Evolutionary conservation across 92 coral and sea anemone genomes (phyloP), one percentile per base, ranked within the genome.

Genomic region (Epizoanthus fatuus): DNA sequence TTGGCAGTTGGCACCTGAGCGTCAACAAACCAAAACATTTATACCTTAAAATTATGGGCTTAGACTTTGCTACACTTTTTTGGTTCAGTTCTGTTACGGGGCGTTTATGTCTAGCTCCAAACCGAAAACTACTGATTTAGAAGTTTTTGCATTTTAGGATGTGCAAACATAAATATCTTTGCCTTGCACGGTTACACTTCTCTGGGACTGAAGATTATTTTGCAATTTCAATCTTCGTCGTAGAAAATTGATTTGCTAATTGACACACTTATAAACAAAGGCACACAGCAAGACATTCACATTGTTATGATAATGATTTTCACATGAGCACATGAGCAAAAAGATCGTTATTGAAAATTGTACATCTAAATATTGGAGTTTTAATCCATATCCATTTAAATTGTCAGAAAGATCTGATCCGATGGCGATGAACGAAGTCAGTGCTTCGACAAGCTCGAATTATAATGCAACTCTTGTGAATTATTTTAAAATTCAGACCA

Each of bases 321-420:
- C 47, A 70, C 75, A 70, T 44, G 29, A 12, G 19, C 47, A 19
- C n/a, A 38, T 11, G 63, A 77, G 44, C 82, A 77, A 77, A 60
- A 55, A 77, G 5, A 52, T 53, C 58, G 58, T 58, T 75, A 75
- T 57, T 58, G 20, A 75, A 76, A 77, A 77, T 69, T 77, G 14
- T 40, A 60, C 72, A 42, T 49, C 82, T 44, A n/a, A n/a, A n/a
- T n/a, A 60, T 77, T 77, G 82, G 58, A 58, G 69, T 22, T 42
- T 77, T 60, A 10, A 62, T 47, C 56, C 25, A 39, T 42, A 8
- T 49, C 9, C 7, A 74, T 74, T 59, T 29, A 29, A 29, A 29
- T 29, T 2, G 35, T 29, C 35, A 29, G 70, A 58, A 77, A 77
- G 25, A 39, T 17, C 39, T 77, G 51, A 62, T 77, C 70, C 57